phyloP scores from a whole-genome alignment of 1,140 invertebrate species.

The Halictus rubicundus region DNA sequence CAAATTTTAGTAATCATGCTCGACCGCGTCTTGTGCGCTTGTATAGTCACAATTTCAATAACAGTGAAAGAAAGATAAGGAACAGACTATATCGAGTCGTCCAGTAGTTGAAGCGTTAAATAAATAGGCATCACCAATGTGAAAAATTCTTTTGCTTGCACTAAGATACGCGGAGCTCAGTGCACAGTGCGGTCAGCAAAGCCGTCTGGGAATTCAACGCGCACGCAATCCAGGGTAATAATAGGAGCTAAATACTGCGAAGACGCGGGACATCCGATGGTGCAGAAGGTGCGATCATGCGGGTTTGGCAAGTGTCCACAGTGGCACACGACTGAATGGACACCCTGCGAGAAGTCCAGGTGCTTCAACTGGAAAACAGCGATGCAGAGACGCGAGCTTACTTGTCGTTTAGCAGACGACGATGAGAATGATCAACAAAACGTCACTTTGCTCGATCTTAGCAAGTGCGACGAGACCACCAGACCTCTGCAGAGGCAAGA shows the following conservation, averaged over 20 bases:
- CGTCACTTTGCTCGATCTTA: constrained; percentile 82
- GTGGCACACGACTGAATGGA: constrained; percentile 88
- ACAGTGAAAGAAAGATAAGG: no score
- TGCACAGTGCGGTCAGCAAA: constrained; percentile 83
- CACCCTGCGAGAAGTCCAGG: constrained; percentile 85
- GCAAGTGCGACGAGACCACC: constrained; percentile 85
- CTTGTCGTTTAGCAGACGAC: constrained; percentile 81
- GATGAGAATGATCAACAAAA: constrained; percentile 80
- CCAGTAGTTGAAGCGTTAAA: no score
- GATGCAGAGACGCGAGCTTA: constrained; percentile 87
- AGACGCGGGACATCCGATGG: constrained; percentile 85
- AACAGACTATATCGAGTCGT: no score
- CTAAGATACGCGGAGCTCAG: constrained; percentile 85
- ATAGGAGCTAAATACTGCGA: constrained; percentile 86
- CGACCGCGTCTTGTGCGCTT: no score
- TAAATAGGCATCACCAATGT: no score
- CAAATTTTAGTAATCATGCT: no score
- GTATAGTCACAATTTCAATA: no score
- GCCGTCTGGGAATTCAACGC: constrained; percentile 60
- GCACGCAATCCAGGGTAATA: constrained; percentile 73
- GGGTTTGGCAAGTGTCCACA: constrained; percentile 86
- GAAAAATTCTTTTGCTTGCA: not conserved
- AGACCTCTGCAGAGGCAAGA: constrained; percentile 87
- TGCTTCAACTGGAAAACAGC: constrained; percentile 91
- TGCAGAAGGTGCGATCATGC: constrained; percentile 85